Evolutionary conservation across 2,113 vertebrate species (phyloP).

Genomic region (Desmodus rotundus): DNA sequence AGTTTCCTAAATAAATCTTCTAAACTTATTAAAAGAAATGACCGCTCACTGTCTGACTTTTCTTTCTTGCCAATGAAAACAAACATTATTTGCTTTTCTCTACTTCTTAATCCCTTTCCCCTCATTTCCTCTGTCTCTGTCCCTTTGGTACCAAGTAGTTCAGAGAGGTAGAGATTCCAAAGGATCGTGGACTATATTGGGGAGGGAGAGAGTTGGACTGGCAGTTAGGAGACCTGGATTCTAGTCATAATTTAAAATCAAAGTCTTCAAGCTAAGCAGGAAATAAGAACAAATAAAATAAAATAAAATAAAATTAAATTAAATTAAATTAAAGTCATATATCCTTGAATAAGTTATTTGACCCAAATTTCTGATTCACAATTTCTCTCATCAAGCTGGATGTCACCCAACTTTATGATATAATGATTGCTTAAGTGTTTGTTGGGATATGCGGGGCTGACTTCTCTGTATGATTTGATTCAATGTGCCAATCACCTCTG

Average conservation of each 20-base stretch:
- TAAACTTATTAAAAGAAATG: slow-evolving; percentile 15
- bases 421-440: background rate
- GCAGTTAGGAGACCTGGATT: background rate
- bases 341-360: slow-evolving; percentile 4
- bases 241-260: background rate
- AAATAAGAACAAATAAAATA: no score
- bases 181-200: background rate
- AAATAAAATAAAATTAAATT: no score
- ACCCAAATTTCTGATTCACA: slow-evolving; percentile 24
- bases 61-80: slow-evolving; percentile 20
- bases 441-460: background rate
- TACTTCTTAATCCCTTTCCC: background rate
- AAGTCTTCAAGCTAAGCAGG: background rate
- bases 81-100: background rate
- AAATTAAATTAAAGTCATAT: background rate
- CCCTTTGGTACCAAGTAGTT: background rate
- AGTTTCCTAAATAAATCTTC: slow-evolving; percentile 11
- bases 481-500: background rate
- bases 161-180: background rate
- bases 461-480: background rate
- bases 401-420: background rate
- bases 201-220: background rate
- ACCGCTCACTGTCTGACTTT: background rate
- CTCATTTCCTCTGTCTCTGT: background rate
- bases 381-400: slow-evolving; percentile 13